phyloP scores from a whole-genome alignment of 2,888 invertebrate genomes.

The Luffia ferchaultella region DNA sequence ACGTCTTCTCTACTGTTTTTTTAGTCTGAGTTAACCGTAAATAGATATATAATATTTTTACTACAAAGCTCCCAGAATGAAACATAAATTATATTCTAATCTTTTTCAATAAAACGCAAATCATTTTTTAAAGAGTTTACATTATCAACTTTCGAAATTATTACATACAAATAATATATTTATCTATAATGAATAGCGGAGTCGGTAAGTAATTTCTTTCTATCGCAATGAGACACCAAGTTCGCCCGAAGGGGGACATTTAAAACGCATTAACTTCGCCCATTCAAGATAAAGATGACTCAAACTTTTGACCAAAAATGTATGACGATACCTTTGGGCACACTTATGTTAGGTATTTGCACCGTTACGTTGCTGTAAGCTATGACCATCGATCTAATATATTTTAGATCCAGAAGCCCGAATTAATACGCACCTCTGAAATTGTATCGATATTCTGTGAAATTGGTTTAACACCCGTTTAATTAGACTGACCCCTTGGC shows the following conservation, averaged over 20 bases:
- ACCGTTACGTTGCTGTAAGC: too few species aligned
- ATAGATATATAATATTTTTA: too few species aligned
- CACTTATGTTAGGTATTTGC: too few species aligned
- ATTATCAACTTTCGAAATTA: not conserved
- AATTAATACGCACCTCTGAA: too few species aligned
- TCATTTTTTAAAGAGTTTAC: not conserved
- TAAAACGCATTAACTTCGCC: slow-evolving; percentile 32
- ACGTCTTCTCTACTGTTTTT: too few species aligned
- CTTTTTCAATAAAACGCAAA: not conserved
- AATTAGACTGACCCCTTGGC: too few species aligned
- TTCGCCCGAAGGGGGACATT: slow-evolving; percentile 32
- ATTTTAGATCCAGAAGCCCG: too few species aligned
- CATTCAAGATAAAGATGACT: not conserved
- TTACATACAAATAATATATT: not conserved
- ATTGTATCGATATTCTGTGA: too few species aligned
- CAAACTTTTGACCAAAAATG: not conserved
- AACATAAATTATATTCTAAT: not conserved
- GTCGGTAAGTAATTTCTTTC: not conserved
- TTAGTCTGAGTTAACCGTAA: too few species aligned
- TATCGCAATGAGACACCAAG: slow-evolving; percentile 21
- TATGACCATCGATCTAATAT: too few species aligned
- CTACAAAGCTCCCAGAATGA: not conserved
- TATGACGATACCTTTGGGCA: not conserved
- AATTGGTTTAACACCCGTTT: too few species aligned
- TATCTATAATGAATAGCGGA: not conserved